These are phyloP conservation scores for Balearica regulorum DNA, from an alignment of 2,797 vertebrate genomes.

Conservation along the genomic window DNA sequence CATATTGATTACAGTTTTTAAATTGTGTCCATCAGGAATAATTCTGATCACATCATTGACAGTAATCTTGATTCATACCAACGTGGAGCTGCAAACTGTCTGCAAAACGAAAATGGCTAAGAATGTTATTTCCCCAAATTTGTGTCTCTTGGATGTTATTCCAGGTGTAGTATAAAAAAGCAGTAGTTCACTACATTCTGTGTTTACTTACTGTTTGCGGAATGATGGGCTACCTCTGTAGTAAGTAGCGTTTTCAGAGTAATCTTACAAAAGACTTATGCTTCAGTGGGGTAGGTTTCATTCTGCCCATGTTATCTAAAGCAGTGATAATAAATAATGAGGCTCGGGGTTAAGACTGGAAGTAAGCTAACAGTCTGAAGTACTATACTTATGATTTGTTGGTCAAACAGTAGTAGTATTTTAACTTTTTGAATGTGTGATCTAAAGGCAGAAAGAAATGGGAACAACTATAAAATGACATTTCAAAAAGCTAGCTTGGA, in stretches of 20 bases:
- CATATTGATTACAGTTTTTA: not conserved
- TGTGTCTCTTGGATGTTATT: not conserved
- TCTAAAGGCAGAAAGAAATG: constrained; percentile 30
- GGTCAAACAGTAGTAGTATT: constrained; percentile 18
- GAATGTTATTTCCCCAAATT: not conserved
- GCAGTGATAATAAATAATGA: not conserved
- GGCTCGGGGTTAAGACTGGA: not conserved
- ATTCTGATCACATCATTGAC: not conserved
- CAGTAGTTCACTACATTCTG: not conserved
- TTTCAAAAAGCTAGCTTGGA: not conserved
- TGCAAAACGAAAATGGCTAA: not conserved
- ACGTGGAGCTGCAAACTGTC: not conserved
- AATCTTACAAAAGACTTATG: not conserved
- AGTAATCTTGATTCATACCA: not conserved
- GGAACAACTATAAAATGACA: constrained; percentile 15
- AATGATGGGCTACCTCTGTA: not conserved
- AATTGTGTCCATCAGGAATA: not conserved
- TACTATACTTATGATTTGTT: not conserved
- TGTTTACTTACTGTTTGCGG: not conserved
- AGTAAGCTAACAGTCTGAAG: not conserved
- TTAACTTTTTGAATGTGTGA: not conserved
- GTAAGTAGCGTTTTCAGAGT: not conserved
- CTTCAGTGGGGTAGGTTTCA: not conserved
- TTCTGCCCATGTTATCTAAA: not conserved
- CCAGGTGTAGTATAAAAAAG: not conserved